These are phyloP conservation scores for Agrypnus murinus DNA, from an alignment of 2,888 invertebrate genomes.

Conservation along the genomic window DNA sequence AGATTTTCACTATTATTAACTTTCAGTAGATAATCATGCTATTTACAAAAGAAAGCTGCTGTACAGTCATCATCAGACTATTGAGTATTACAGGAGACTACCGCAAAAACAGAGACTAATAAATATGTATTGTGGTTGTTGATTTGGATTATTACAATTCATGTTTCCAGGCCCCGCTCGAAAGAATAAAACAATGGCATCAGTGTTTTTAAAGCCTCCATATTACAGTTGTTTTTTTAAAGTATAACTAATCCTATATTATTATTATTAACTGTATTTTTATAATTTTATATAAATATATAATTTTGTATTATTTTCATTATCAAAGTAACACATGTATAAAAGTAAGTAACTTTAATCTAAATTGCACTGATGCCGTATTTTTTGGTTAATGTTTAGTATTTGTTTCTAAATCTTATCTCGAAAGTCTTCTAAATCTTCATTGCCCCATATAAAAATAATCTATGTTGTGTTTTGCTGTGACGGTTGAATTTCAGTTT, in stretches of 20 bases:
- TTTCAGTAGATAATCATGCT: constrained; percentile 18
- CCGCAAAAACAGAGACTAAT: constrained; percentile 27
- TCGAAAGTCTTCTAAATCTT: constrained; percentile 37
- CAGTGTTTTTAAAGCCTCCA: constrained; percentile 27
- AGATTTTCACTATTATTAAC: constrained; percentile 16
- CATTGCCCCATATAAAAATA: constrained; percentile 46
- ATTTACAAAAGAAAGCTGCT: constrained; percentile 40
- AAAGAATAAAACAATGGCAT: constrained; percentile 35
- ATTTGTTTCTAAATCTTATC: constrained; percentile 32
- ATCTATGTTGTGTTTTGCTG: constrained; percentile 34
- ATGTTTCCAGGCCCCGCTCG: constrained; percentile 32
- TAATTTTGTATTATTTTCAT: no score
- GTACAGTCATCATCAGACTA: constrained; percentile 22
- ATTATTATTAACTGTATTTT: no score
- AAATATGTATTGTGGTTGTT: constrained; percentile 24
- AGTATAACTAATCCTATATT: neutral
- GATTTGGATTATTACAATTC: constrained; percentile 5
- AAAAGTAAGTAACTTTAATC: neutral
- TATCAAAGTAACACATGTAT: no score
- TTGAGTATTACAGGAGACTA: constrained; percentile 32
- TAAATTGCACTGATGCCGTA: constrained; percentile 39
- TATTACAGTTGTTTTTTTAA: no score
- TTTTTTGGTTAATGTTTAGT: constrained; percentile 21
- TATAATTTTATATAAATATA: no score
- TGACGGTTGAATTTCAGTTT: constrained; percentile 35